Evolutionary conservation across 2,797 vertebrate species (phyloP).

Genomic region (Malurus splendens): DNA sequence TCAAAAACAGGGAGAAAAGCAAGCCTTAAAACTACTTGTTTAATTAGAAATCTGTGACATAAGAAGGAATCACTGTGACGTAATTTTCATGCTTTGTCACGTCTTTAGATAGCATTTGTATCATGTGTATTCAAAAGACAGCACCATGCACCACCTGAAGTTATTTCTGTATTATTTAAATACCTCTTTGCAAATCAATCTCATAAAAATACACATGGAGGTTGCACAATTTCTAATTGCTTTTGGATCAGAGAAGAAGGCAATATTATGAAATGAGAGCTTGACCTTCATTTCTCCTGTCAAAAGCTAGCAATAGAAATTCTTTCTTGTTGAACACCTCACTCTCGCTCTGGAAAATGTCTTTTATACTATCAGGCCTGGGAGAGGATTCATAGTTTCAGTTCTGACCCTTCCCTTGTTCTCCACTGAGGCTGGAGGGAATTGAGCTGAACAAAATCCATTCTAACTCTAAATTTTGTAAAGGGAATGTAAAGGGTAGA

Average conservation of each 20-base stretch:
- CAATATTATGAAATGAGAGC: not conserved
- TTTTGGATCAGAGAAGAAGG: not conserved
- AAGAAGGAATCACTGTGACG: fast-evolving
- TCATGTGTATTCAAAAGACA: not conserved
- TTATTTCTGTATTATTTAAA: not conserved
- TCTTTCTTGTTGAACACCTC: not conserved
- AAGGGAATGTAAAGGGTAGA: not conserved
- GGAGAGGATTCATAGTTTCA: not conserved
- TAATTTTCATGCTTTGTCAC: not conserved
- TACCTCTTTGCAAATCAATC: not conserved
- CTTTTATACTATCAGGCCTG: fast-evolving
- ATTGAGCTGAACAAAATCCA: fast-evolving
- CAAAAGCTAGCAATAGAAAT: not conserved
- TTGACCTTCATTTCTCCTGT: not conserved
- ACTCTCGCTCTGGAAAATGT: not conserved
- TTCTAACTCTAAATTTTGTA: not conserved
- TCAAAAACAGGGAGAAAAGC: not conserved
- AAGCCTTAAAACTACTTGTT: not conserved
- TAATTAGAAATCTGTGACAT: not conserved
- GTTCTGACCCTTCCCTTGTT: not conserved
- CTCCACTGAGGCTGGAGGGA: not conserved
- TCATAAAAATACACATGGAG: fast-evolving
- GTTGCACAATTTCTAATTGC: not conserved
- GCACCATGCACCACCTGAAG: not conserved
- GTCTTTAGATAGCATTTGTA: not conserved